Conservation (phyloP, 2,797 vertebrate species). For the Cryptoblepharus egeriae region DNA sequence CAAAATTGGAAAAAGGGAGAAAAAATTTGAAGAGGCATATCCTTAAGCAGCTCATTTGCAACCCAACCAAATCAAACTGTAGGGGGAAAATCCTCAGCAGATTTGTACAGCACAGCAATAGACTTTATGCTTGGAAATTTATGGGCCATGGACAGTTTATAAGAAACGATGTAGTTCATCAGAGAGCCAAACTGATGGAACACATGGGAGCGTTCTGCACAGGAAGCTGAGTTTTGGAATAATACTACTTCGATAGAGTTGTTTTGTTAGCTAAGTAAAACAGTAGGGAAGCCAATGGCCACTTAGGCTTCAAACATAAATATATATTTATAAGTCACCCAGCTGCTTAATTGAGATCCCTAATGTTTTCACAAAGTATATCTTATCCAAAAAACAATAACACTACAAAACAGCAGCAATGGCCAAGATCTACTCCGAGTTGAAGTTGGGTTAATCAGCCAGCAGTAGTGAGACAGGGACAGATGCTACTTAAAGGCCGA, state of each 20-base stretch:
- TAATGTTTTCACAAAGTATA: constrained; percentile 75
- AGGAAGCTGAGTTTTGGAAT: constrained; percentile 94
- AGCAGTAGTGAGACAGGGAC: constrained; percentile 55
- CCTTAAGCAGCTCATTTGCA: constrained; percentile 70
- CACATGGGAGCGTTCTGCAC: constrained; percentile 87
- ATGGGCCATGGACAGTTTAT: constrained; percentile 97
- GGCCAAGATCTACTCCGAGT: constrained; percentile 53
- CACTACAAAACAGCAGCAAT: constrained; percentile 59
- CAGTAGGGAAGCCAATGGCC: constrained; percentile 90
- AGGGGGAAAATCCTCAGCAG: constrained; percentile 82
- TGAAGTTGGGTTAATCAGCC: constrained; percentile 68
- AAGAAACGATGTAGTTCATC: constrained; percentile 95
- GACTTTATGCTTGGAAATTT: constrained; percentile 91
- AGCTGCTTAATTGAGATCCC: constrained; percentile 82
- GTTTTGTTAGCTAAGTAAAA: constrained; percentile 91
- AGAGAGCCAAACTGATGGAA: constrained; percentile 87
- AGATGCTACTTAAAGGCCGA: constrained; percentile 48
- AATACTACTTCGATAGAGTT: constrained; percentile 92
- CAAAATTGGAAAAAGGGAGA: constrained; percentile 38
- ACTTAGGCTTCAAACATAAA: constrained; percentile 89
- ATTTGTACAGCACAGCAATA: constrained; percentile 84
- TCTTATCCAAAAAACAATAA: constrained; percentile 71
- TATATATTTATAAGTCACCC: constrained; percentile 86
- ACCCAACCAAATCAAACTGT: constrained; percentile 72
- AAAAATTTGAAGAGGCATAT: constrained; percentile 63